Percentiles rank a stretch among this genome's conserved stretches.
Conservation (phyloP, 2,888 invertebrate species). For the Cepaea hortensis region DNA sequence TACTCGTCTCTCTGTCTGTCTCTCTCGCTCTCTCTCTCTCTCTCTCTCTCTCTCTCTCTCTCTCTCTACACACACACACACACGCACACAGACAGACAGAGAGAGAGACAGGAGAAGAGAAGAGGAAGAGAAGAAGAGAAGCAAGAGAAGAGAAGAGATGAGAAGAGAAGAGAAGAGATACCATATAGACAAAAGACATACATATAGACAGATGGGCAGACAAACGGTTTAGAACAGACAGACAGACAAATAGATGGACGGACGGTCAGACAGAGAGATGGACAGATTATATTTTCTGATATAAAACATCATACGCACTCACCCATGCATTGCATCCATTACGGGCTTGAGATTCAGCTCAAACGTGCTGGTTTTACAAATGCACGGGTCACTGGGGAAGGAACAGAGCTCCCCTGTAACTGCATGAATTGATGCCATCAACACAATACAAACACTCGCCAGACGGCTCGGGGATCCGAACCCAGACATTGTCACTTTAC, state of each 20-base stretch:
- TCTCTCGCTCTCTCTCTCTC: no score
- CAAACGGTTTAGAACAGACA: neutral
- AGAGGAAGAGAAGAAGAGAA: no score
- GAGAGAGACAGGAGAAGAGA: no score
- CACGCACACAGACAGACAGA: no score
- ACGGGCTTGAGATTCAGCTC: neutral
- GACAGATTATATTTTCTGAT: neutral
- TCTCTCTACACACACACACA: no score
- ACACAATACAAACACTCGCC: neutral
- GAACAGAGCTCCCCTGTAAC: slow-evolving; percentile 14
- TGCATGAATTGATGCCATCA: neutral
- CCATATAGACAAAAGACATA: no score
- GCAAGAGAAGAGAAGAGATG: no score
- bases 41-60: no score
- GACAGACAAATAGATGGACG: neutral
- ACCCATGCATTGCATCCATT: slow-evolving; percentile 9
- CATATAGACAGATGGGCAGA: neutral
- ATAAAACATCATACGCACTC: neutral
- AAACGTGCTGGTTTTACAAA: neutral
- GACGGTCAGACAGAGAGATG: neutral
- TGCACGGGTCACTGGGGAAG: neutral
- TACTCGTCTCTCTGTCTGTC: no score
- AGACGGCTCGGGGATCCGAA: neutral
- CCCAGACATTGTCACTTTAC: no score
- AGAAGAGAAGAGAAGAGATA: no score